Percentiles rank a stretch among this genome's conserved stretches.
Conservation (phyloP, 2,888 invertebrate genomes). For the Ormyrus labotus region DNA sequence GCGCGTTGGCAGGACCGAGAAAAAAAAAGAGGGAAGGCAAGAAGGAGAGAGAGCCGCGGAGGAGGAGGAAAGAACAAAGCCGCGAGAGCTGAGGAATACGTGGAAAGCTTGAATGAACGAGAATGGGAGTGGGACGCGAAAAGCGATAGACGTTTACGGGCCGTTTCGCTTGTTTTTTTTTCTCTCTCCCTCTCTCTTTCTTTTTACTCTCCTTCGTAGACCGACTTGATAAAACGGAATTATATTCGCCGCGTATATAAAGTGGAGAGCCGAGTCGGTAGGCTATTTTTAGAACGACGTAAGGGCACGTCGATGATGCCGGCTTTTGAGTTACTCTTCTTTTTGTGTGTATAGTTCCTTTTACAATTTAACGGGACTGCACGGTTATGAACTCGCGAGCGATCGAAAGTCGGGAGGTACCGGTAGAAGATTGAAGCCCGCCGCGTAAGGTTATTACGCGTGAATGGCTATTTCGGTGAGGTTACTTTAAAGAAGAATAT, state of each 20-base stretch:
- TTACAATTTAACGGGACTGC: background rate
- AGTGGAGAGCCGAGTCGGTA: background rate
- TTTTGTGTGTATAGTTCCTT: background rate
- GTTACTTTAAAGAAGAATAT: no score
- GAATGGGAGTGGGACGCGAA: background rate
- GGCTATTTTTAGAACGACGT: constrained; percentile 17
- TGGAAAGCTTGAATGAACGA: constrained; percentile 14
- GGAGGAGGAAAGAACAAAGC: no score
- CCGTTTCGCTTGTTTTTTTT: background rate
- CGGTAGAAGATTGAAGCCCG: no score
- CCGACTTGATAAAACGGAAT: constrained; percentile 11
- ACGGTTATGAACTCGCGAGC: no score
- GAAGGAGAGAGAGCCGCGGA: no score
- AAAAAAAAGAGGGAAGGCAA: no score
- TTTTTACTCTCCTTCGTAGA: background rate
- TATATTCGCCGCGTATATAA: background rate
- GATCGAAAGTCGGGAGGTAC: no score
- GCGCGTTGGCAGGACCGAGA: background rate
- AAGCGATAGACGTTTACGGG: no score
- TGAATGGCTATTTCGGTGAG: no score
- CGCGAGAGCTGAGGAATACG: no score
- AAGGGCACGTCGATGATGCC: background rate
- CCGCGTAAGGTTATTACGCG: no score
- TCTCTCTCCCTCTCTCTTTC: background rate
- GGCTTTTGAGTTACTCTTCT: background rate